Base-by-base conservation (phyloP, 2,888 invertebrate species). In the Pammene fasciana region DNA sequence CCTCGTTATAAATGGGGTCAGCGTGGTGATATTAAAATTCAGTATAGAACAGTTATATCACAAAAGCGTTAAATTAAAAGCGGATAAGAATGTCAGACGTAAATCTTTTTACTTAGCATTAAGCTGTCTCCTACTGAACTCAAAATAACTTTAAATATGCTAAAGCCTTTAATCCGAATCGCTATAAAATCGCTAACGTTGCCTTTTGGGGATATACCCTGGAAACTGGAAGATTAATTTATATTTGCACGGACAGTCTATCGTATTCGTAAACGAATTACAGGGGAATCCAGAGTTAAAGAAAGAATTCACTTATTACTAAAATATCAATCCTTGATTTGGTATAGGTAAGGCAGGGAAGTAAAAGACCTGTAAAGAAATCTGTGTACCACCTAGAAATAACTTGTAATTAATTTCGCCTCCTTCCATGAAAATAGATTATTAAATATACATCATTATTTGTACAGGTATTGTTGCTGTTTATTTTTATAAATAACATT, bases 171-270 rank as follows among this genome's bases (percentile, higher is more conserved):
- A 72, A 72, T 71, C 72, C 68, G 41, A 71, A 72, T 71, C 57
- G 68, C 68, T 65, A 68, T 72, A 66, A 71, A 70, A 72, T 71
- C 71, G 62, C 72, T 62, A 72, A 68, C 65, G 68, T 57, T 34
- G 55, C 59, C 16, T 65, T 68, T 68, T 70, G 60, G 67, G 14
- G 26, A 68, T 54, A 59, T 68, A 61, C 52, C 65, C 61, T 68
- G 64, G 65, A 64, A 70, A 50, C 68, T 64, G 52, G 43, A 50
- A 67, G 71, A 71, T 71, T 65, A 72, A 71, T 72, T 71, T 59
- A 59, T 68, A 72, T 68, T 68, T 38, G 43, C 55, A 14, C 36
- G 56, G 36, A 50, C 13, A 52, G 26, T 8, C 41, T 70, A n/a
- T 54, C 57, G 54, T 45, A 43, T 18, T 65, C 11, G 16, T 54